Conservation (phyloP, 2,888 invertebrate genomes). For the Notodonta dromedarius region DNA sequence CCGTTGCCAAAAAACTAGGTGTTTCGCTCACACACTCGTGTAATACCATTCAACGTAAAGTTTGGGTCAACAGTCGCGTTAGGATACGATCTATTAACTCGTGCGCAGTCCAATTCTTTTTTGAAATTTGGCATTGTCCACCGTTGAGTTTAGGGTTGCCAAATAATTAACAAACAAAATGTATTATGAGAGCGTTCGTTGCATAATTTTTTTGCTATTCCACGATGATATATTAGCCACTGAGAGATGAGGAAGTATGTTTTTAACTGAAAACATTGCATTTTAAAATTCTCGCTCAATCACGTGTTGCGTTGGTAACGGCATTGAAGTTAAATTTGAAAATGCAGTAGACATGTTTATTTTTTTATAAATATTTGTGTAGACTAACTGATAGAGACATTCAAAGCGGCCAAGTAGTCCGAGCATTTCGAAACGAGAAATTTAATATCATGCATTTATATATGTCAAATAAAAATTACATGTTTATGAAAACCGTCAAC, state of each 20-base stretch:
- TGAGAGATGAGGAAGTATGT: neutral
- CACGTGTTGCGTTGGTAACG: neutral
- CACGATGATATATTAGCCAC: constrained; percentile 1
- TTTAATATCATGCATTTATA: neutral
- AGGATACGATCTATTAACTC: constrained; percentile 30
- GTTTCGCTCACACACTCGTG: no score
- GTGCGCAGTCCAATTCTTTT: constrained; percentile 24
- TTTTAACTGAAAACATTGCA: constrained; percentile 1
- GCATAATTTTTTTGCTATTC: constrained; percentile 2
- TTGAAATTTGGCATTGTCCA: constrained; percentile 29
- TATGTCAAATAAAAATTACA: neutral
- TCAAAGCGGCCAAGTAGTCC: neutral
- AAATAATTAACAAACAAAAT: neutral
- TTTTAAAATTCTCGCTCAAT: neutral
- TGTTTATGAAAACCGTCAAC: neutral
- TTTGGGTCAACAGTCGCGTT: constrained; percentile 44
- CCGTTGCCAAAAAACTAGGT: no score
- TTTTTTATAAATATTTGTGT: neutral
- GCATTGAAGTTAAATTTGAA: neutral
- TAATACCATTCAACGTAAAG: constrained; percentile 16
- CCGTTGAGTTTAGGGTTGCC: constrained; percentile 10
- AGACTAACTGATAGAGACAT: neutral
- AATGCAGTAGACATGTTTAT: constrained; percentile 2
- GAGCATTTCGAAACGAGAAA: neutral
- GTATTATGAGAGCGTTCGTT: neutral